Conservation (phyloP, 2,113 vertebrate genomes). For the Thamnaconus septentrionalis region DNA sequence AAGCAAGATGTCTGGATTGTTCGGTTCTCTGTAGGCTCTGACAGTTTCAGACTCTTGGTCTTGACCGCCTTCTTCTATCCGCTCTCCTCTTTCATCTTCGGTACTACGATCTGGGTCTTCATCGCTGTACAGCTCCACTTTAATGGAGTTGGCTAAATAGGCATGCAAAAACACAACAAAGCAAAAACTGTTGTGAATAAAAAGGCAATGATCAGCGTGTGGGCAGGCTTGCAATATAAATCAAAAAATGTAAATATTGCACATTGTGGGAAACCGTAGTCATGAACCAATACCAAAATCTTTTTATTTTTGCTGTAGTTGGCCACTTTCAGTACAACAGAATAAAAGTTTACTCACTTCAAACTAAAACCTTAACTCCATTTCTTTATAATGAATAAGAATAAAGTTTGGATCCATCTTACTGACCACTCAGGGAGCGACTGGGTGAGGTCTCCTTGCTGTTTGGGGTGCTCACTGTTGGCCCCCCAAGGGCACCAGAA, state of each 20-base stretch:
- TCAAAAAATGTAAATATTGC: too few relatives aligned
- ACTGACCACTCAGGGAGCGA: constrained; percentile 93
- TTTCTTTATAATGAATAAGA: too few relatives aligned
- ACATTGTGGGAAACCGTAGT: too few relatives aligned
- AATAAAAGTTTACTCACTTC: too few relatives aligned
- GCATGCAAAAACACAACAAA: not conserved
- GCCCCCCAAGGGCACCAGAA: constrained; percentile 86
- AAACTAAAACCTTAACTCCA: too few relatives aligned
- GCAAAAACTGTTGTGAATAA: not conserved
- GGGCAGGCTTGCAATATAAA: not conserved
- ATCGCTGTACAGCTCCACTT: constrained; percentile 97
- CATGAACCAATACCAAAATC: too few relatives aligned
- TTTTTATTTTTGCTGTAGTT: too few relatives aligned
- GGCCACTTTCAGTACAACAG: too few relatives aligned
- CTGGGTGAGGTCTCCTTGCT: constrained; percentile 94
- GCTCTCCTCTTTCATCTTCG: constrained; percentile 79
- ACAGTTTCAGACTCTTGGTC: constrained; percentile 79
- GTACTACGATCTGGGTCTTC: constrained; percentile 86
- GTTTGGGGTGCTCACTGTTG: constrained; percentile 92
- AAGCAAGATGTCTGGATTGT: constrained; percentile 81
- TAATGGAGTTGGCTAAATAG: constrained; percentile 89
- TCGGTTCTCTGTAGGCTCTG: constrained; percentile 85
- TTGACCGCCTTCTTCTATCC: constrained; percentile 76
- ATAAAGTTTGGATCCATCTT: not conserved
- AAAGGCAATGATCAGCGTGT: not conserved